Evolutionary conservation across 1,140 invertebrate genomes (phyloP).

Genomic region (Zophobas atratus): DNA sequence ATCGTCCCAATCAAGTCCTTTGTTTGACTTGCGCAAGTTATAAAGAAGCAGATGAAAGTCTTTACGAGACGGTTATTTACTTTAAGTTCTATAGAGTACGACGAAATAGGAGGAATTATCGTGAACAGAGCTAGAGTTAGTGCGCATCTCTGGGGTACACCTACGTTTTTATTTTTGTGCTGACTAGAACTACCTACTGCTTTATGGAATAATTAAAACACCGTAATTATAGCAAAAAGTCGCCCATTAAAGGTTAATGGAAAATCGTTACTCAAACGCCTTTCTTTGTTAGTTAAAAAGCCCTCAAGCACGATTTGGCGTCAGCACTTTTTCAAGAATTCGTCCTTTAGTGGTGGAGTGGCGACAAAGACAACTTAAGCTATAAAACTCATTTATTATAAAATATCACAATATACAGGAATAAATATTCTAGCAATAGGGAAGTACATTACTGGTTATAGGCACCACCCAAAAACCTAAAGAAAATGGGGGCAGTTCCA

Average conservation of each 20-base stretch:
- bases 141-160: no score
- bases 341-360: no score
- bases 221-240: no score
- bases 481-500: constrained; percentile 72
- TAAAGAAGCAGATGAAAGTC: no score
- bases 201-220: no score
- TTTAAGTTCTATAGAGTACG: no score
- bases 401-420: constrained; percentile 43
- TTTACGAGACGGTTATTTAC: no score
- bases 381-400: constrained; percentile 28
- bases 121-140: no score
- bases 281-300: constrained; percentile 49
- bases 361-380: constrained; percentile 2
- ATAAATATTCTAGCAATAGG: constrained; percentile 49
- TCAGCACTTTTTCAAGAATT: constrained; percentile 49
- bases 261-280: not conserved
- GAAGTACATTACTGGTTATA: not conserved
- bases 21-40: not conserved
- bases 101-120: no score
- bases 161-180: no score
- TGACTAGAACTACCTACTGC: no score
- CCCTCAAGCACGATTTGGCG: constrained; percentile 59
- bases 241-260: no score
- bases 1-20: not conserved
- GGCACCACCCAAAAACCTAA: constrained; percentile 75